Evolutionary conservation across 2,113 vertebrate genomes (phyloP).

Genomic region (Psilopsiagon aymara): DNA sequence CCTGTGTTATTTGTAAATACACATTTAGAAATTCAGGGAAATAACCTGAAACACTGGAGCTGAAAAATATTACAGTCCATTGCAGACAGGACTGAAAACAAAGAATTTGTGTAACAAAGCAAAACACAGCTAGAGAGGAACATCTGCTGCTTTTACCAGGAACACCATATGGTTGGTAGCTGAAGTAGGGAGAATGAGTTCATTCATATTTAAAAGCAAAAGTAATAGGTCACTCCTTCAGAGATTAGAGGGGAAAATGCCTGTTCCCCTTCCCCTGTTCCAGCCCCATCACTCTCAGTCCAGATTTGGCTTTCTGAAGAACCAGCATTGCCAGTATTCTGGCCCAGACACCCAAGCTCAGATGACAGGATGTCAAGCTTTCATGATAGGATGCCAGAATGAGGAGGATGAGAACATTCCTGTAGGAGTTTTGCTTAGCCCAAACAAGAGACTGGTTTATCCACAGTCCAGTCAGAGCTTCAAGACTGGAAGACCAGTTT

Average conservation of each 20-base stretch:
- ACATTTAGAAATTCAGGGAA: not conserved
- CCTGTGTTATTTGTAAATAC: not conserved
- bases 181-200: conserved; percentile 17
- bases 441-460: not conserved
- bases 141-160: conserved; percentile 63
- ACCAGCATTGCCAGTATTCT: not conserved
- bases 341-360: not conserved
- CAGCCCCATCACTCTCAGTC: not conserved
- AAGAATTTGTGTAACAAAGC: conserved; percentile 30
- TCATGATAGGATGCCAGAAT: not conserved
- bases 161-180: conserved; percentile 62
- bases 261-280: not conserved
- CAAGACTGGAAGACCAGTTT: not conserved
- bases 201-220: conserved; percentile 50
- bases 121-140: conserved; percentile 31
- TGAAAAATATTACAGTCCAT: not conserved
- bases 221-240: not conserved
- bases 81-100: not conserved
- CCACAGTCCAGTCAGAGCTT: not conserved
- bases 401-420: not conserved
- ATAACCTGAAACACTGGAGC: not conserved
- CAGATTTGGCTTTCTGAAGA: not conserved
- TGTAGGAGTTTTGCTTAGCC: not conserved
- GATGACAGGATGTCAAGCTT: not conserved
- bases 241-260: not conserved